Evolutionary conservation across 2,113 vertebrate genomes (phyloP), one percentile per base, ranked within the genome.

Genomic region (Indicator indicator): DNA sequence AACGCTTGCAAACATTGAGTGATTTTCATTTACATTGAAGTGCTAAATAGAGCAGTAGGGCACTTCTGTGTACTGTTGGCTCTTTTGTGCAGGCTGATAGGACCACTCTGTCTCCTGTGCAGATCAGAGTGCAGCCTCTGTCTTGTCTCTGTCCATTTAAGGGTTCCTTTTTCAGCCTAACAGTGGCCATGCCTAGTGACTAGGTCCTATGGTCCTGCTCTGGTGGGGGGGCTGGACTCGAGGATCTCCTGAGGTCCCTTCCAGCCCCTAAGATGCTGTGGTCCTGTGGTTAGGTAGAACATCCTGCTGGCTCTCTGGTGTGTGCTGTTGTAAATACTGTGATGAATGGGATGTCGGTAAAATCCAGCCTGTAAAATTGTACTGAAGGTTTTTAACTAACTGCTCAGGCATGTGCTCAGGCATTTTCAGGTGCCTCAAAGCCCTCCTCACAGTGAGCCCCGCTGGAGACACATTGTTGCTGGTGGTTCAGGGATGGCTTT

Each of bases 401-500:
- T 81, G 32, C 16, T 58, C 28, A 84, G 56, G 9, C 6, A 0
- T 18, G 19, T 54, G 33, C 23, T 87, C 17, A 76, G 7, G 36
- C 82, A 46, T 88, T 90, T 90, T 76, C 63, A 76, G 40, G 24
- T 88, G 3, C n/a, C 33, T 93, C 75, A 69, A 73, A 92, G 42
- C 12, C 30, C 11, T 86, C 52, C 10, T n/a, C 42, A 74, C 63
- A 85, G 15, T 72, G 33, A 88, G 14, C 30, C 21, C 6, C 65
- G 17, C 14, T 75, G 50, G 78, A 46, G 30, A 23, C 36, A 69
- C 80, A n/a, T 46, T 93, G 32, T 74, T 93, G 42, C 48, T 95
- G 63, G n/a, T 84, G 48, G 90, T 96, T 95, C 52, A 77, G 16
- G 83, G 48, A 68, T 76, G 82, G 65, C 42, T 92, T 79, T 83